phyloP scores from a whole-genome alignment of 2,888 invertebrate genomes.

The Xylota sylvarum region DNA sequence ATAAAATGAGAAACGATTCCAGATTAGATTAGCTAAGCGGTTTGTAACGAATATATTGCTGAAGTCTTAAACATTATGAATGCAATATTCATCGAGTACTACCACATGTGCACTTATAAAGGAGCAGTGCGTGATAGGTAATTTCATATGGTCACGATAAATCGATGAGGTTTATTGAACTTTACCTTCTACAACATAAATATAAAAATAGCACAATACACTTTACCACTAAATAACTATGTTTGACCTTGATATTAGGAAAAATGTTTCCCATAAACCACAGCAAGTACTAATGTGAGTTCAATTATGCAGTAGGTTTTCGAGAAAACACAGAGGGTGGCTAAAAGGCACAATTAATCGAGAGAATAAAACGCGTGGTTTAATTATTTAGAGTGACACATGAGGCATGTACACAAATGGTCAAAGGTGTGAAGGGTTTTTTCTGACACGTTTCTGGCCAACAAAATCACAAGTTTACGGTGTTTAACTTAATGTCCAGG shows the following conservation, averaged over 20 bases:
- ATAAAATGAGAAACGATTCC: not conserved
- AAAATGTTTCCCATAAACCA: not conserved
- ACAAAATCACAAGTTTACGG: no score
- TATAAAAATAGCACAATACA: not conserved
- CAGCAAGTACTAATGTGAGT: not conserved
- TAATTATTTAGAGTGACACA: no score
- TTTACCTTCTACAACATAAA: not conserved
- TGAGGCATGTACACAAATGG: no score
- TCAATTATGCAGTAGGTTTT: not conserved
- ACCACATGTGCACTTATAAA: not conserved
- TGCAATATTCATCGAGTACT: not conserved
- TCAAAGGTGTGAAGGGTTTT: no score
- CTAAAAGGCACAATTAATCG: no score
- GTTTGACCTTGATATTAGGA: not conserved
- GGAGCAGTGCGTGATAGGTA: slow-evolving; percentile 6
- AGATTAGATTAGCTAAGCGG: slow-evolving; percentile 2
- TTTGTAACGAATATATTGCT: not conserved
- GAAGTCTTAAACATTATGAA: not conserved
- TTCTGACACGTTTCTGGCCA: no score
- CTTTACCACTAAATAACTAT: not conserved
- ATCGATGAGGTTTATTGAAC: not conserved
- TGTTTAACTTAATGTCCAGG: no score
- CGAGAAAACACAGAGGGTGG: no score
- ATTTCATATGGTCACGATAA: slow-evolving; percentile 5
- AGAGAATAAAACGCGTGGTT: no score